phyloP scores from a whole-genome alignment of 2,888 invertebrate species.

The Mystacides longicornis region DNA sequence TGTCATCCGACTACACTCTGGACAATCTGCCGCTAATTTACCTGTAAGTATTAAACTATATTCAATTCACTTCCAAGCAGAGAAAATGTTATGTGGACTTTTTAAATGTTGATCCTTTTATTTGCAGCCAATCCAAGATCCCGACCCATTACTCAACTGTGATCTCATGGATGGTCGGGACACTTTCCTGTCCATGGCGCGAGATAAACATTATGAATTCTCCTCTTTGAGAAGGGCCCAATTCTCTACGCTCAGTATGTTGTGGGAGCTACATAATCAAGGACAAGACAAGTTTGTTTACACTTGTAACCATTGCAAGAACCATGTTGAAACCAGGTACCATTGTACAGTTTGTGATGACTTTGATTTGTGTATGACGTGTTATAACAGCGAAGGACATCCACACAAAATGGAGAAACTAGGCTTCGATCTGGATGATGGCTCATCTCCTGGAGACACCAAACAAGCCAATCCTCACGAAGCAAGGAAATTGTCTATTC shows the following conservation, averaged over 20 bases:
- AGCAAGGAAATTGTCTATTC: constrained; percentile 82
- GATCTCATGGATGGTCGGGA: constrained; percentile 99
- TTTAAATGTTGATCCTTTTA: constrained; percentile 6
- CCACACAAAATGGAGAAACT: constrained; percentile 97
- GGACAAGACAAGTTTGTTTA: constrained; percentile 97
- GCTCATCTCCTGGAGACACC: constrained; percentile 80
- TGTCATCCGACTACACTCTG: constrained; percentile 95
- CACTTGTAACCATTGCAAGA: constrained; percentile 96
- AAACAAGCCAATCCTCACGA: constrained; percentile 88
- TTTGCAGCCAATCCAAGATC: constrained; percentile 85
- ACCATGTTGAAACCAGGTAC: constrained; percentile 91
- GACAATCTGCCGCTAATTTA: constrained; percentile 86
- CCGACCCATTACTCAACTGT: constrained; percentile 90
- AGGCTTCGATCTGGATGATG: constrained; percentile 90
- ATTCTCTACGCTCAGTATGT: constrained; percentile 94
- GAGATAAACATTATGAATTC: constrained; percentile 99
- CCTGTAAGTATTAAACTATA: constrained; percentile 54
- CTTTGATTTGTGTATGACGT: constrained; percentile 94
- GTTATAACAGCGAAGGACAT: constrained; percentile 91
- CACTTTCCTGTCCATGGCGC: constrained; percentile 94
- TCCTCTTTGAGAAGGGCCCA: constrained; percentile 90
- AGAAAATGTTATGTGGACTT: too few relatives aligned
- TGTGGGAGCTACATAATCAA: constrained; percentile 98
- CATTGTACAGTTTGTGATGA: constrained; percentile 99
- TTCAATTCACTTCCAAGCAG: not conserved